Evolutionary conservation across 2,113 vertebrate genomes (phyloP).

Genomic region (Coturnix japonica): DNA sequence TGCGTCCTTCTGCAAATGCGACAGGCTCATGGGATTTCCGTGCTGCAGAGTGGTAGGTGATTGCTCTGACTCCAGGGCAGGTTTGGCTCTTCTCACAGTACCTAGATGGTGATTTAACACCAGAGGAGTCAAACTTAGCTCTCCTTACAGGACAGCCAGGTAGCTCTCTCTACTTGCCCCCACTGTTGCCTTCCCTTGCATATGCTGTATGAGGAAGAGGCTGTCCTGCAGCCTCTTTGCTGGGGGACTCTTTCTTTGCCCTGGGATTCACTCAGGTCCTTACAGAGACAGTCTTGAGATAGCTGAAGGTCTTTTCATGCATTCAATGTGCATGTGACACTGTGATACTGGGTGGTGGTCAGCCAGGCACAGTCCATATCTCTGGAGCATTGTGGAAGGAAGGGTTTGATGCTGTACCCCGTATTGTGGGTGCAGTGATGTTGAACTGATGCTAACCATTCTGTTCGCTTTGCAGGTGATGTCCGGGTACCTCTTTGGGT

Average conservation of each 20-base stretch:
- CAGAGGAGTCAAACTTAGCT: background rate
- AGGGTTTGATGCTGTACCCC: fast-evolving
- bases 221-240: fast-evolving
- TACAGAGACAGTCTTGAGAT: background rate
- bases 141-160: background rate
- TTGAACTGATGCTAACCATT: background rate
- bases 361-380: background rate
- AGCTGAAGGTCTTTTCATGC: background rate
- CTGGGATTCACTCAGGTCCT: background rate
- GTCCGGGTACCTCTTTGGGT: slow-evolving; percentile 89
- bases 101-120: background rate
- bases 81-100: background rate
- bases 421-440: background rate
- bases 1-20: background rate
- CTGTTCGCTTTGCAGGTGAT: slow-evolving; percentile 70
- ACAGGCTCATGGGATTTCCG: background rate
- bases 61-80: background rate
- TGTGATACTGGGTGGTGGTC: background rate
- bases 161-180: background rate
- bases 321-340: fast-evolving
- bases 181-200: fast-evolving
- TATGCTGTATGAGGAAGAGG: background rate
- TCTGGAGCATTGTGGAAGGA: background rate
- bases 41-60: background rate
- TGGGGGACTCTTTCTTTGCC: background rate